Base-by-base conservation (phyloP, 2,797 vertebrate genomes). In the Arctocebus calabarensis region DNA sequence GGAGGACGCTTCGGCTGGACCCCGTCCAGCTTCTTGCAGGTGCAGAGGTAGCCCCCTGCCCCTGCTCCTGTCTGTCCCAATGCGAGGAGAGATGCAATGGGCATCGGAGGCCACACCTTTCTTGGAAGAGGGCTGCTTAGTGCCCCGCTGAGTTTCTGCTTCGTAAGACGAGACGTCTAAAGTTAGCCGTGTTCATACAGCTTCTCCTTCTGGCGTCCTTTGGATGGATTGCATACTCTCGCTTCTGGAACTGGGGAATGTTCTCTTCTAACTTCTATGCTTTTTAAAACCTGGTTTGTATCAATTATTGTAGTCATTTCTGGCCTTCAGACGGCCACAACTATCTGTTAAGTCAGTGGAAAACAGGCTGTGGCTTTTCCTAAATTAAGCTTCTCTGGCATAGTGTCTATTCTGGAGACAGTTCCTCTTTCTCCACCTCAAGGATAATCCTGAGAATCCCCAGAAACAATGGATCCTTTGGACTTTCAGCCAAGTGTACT, bases 321-420 rank as follows among this genome's bases (percentile, higher is more conserved):
- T 93, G 68, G 16, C 25, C 70, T 86, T 93, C 2, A 5, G 16
- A 43, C 66, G 59, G 55, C 66, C 62, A 71, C 74, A 94, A 37
- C 52, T 86, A 78, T 83, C 70, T 64, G 75, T 66, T 81, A 86
- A 91, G n/a, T 75, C 84, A 84, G 61, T 71, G 90, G 82, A 68
- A 95, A 96, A 94, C 52, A 89, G 59, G 64, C 25, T 37, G 70
- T 89, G 89, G 73, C 17, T 92, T 68, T 75, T 88, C 62, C 92
- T 84, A 27, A 37, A 22, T 91, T 82, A 85, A 90, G 62, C 40
- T 66, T 43, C 8, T 84, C 71, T 64, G 37, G 77, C 66, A 13
- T 12, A 40, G 27, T 66, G n/a, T 84, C 73, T 90, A 43, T 55
- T 82, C 48, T 81, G 88, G 14, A 94, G 66, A 45, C 48, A 94